Evolutionary conservation across 2,113 vertebrate genomes (phyloP).

Genomic region (Tylochromis polylepis): DNA sequence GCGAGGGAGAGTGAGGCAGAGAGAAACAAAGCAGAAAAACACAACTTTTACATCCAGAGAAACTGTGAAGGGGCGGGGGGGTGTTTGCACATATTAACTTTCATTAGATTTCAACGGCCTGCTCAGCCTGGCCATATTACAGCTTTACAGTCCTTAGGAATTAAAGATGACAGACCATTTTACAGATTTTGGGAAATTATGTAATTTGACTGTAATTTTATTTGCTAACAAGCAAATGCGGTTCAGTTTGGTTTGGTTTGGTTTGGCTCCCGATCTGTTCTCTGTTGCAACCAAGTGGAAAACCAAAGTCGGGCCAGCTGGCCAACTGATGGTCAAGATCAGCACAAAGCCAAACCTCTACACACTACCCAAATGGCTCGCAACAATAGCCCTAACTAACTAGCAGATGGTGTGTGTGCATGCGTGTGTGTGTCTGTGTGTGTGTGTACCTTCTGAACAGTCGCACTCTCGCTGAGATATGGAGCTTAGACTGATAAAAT

Average conservation of each 20-base stretch:
- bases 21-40: constrained; percentile 12
- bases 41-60: constrained; percentile 2
- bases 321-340: constrained; percentile 70
- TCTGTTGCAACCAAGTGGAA: constrained; percentile 52
- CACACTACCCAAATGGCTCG: constrained; percentile 57
- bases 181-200: neutral
- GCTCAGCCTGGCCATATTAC: neutral
- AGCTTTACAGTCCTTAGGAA: neutral
- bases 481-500: constrained; percentile 69
- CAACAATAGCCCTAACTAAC: constrained; percentile 72
- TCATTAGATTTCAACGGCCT: neutral
- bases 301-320: constrained; percentile 66
- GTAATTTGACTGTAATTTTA: neutral
- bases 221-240: constrained; percentile 5
- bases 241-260: neutral
- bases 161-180: neutral
- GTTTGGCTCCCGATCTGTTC: constrained; percentile 8
- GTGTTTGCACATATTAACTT: neutral
- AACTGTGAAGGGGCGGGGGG: neutral
- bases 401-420: constrained; percentile 64
- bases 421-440: constrained; percentile 6
- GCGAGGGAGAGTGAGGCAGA: constrained; percentile 38
- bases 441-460: constrained; percentile 27
- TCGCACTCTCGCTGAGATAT: constrained; percentile 61
- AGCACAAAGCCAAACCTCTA: constrained; percentile 69